Base-by-base conservation (phyloP, 2,113 vertebrate genomes). In the Neofelis nebulosa region DNA sequence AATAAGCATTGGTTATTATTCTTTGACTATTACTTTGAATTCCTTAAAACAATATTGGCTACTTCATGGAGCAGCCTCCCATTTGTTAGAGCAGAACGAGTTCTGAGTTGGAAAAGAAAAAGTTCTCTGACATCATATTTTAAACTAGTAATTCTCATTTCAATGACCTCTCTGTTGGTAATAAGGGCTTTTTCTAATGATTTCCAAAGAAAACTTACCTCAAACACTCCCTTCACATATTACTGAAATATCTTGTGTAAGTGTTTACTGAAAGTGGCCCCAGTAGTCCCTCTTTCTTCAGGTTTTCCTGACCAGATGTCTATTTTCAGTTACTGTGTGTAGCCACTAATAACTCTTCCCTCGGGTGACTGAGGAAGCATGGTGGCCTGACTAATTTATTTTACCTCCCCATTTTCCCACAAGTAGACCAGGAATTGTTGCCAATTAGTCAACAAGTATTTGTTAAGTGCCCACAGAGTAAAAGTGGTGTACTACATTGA, bases 401-500 rank as follows among this genome's bases (percentile, higher is more conserved):
- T 96, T 96, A 57, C 82, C 96, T 93, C 91, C 23, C 45, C 23
- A 38, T 97, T 95, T 96, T 84, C 80, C 90, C 92, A 85, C 94
- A 97, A 96, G 89, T 88, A 94, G 82, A 90, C 21, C 57, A 36
- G 50, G 74, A 96, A 92, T 90, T 94, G 89, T 66, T 95, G 91
- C 89, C 73, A 91, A 89, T 96, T 89, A 87, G 87, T 98, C 92
- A 97, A 89, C 13, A 93, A 79, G 57, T 82, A 93, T 96, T 97
- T 96, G 65, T 69, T 95, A 93, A 95, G 45, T 93, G 45, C 25
- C 52, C 89, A 74, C 76, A 89, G 33, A 73, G 38, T 74, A n/a
- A 83, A 93, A 95, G 48, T 50, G 71, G 74, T 78, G 11, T 86
- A 61, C 91, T 82, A 21, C 19, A 18, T n/a, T 31, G 38, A 96